Evolutionary conservation across 2,888 invertebrate genomes (phyloP), one percentile per base, ranked within the genome.

Genomic region (Tridacna gigas): DNA sequence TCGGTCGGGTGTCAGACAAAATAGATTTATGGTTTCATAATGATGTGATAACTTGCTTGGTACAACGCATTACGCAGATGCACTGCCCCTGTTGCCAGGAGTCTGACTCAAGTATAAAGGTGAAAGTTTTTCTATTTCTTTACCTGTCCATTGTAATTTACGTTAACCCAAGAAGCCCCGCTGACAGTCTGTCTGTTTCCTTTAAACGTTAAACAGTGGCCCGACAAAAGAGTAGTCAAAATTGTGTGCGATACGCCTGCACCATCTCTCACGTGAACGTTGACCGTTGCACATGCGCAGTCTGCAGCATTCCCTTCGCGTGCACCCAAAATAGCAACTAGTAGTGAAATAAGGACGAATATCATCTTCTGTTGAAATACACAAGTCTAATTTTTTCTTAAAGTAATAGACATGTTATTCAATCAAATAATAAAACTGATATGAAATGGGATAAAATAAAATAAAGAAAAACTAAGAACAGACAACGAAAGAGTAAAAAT

Each of bases 251-350:
- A 81, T 9, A 79, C 79, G 12, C 90, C 91, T 4, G 89, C 90
- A 12, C 90, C 91, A 67, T 84, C 66, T 73, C 90, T 83, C 25
- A 90, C 85, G 65, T 90, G 83, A n/a, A 90, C 86, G 69, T 79
- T 74, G 25, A 77, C 79, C 20, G 88, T 89, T 25, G 90, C 87
- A 61, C 90, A 90, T 73, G 90, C 91, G 79, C 91, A 90, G 28
- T 89, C 69, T 60, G 61, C 78, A 11, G 83, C 85, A 25, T 47
- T 22, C 13, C 25, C 47, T 15, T 71, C 71, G 25, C 25, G 13
- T 25, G 7, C 25, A 51, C 71, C n/a, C 22, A 71, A 13, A 12
- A 25, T 25, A 13, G 47, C 22, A 12, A 25, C 51, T 11, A 71
- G 71, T 11, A 71, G 18, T 22, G 25, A 63, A 0, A 51, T 47